phyloP scores from a whole-genome alignment of 2,113 vertebrate species.

The Pituophis catenifer region DNA sequence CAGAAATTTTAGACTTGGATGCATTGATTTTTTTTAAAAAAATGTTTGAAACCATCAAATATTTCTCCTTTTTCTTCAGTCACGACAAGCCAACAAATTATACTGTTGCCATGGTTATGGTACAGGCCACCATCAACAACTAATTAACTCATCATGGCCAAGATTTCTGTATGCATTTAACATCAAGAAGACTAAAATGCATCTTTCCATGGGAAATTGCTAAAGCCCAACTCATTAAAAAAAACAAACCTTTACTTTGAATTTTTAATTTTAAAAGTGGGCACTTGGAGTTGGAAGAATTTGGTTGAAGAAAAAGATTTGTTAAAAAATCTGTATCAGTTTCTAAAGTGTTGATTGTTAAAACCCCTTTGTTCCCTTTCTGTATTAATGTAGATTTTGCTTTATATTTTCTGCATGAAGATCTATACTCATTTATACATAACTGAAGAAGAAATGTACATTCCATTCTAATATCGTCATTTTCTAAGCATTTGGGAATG shows the following conservation, averaged over 20 bases:
- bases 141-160: not conserved
- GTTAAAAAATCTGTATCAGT: not conserved
- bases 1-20: not conserved
- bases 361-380: not conserved
- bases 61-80: not conserved
- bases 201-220: not conserved
- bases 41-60: not conserved
- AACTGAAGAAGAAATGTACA: not conserved
- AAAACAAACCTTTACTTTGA: not conserved
- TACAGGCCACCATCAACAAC: not conserved
- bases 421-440: not conserved
- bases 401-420: not conserved
- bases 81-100: not conserved
- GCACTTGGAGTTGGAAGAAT: not conserved
- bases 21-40: not conserved
- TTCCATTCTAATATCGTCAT: not conserved
- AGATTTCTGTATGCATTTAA: not conserved
- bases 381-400: not conserved
- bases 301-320: not conserved
- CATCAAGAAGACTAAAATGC: not conserved
- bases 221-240: not conserved
- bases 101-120: not conserved
- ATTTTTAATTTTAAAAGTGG: not conserved
- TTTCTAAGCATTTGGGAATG: not conserved
- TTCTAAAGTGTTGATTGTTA: not conserved